These are phyloP conservation scores for Lasiommata megera DNA, from an alignment of 2,888 invertebrate species.

Conservation along the genomic window DNA sequence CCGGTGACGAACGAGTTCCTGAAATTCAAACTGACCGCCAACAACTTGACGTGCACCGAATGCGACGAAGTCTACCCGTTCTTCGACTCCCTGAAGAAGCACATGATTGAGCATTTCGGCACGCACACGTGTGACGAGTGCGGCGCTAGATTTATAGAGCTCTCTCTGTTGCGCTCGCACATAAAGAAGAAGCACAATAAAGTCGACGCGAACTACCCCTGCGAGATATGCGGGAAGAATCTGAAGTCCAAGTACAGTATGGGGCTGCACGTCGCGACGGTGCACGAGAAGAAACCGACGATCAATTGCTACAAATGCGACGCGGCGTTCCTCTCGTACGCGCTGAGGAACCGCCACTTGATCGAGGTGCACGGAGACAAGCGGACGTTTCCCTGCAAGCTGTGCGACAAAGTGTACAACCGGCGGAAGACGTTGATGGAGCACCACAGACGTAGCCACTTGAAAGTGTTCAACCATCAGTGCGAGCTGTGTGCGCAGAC, in stretches of 20 bases:
- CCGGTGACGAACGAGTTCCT: conserved; percentile 56
- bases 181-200: conserved; percentile 54
- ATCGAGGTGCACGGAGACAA: conserved; percentile 68
- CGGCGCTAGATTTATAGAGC: conserved; percentile 56
- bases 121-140: conserved; percentile 72
- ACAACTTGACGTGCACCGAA: conserved; percentile 11
- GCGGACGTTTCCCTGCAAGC: conserved; percentile 55
- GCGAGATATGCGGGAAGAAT: conserved; percentile 64
- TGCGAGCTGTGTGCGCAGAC: conserved; percentile 5
- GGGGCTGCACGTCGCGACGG: conserved; percentile 53
- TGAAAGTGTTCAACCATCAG: conserved; percentile 8
- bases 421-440: conserved; percentile 44
- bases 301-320: conserved; percentile 64
- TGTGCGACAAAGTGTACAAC: conserved; percentile 62
- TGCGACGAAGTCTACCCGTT: conserved; percentile 54
- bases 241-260: conserved; percentile 61
- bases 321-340: conserved; percentile 64
- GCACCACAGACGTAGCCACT: conserved; percentile 5
- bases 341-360: conserved; percentile 67
- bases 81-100: conserved; percentile 69
- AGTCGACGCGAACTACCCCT: conserved; percentile 55
- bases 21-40: conserved; percentile 49
- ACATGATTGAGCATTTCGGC: conserved; percentile 70
- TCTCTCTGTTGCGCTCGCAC: conserved; percentile 45
- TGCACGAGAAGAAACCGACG: conserved; percentile 51